Conservation (phyloP, 2,113 vertebrate genomes). For the Lipophrys pholis region DNA sequence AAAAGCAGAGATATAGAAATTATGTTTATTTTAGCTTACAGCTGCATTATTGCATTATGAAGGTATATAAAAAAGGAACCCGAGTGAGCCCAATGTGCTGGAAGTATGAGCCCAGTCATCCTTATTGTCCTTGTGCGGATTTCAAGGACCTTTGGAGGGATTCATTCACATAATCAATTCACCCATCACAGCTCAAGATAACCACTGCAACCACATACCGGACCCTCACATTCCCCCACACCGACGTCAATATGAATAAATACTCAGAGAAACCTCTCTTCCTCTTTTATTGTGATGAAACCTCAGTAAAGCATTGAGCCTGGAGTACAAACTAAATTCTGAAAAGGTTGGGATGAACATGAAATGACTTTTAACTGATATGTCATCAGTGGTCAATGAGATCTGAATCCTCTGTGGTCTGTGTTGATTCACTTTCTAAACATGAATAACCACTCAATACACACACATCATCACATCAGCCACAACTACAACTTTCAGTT, state of each 20-base stretch:
- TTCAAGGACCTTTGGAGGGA: conserved; percentile 54
- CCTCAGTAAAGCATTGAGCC: background rate
- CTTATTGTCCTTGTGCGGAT: conserved; percentile 51
- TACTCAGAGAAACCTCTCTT: background rate
- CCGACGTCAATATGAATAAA: conserved; percentile 38
- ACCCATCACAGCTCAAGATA: conserved; percentile 53
- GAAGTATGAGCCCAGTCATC: conserved; percentile 48
- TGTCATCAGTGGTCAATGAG: too few species aligned
- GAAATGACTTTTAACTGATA: too few species aligned
- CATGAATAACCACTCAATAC: too few species aligned
- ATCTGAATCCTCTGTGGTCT: too few species aligned
- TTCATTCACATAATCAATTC: conserved; percentile 63
- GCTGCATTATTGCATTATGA: background rate
- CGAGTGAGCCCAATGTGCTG: conserved; percentile 12
- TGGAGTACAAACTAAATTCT: background rate
- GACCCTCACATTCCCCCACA: conserved; percentile 18
- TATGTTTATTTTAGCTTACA: background rate
- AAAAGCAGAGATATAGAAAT: too few species aligned
- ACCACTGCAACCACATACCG: conserved; percentile 35
- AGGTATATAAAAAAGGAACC: background rate
- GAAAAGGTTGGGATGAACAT: too few species aligned
- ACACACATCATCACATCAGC: too few species aligned
- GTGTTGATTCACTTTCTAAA: too few species aligned
- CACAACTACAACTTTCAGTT: too few species aligned
- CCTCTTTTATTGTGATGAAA: background rate